phyloP scores from a whole-genome alignment of 2,797 vertebrate genomes.

The Denticeps clupeoides region DNA sequence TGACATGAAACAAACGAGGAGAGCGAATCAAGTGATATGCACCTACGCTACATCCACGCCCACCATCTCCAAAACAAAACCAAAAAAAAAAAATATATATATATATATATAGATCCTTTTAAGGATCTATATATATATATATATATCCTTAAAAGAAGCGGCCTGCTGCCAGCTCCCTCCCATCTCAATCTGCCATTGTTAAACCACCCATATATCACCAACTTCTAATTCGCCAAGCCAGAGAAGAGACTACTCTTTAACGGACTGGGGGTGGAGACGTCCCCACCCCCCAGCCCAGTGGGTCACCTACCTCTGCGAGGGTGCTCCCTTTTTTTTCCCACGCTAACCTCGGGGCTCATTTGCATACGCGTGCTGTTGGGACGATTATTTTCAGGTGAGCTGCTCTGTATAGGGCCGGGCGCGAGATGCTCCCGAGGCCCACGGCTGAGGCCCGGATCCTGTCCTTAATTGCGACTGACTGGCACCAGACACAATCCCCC shows the following conservation, averaged over 20 bases:
- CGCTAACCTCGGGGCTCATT: slow-evolving; percentile 96
- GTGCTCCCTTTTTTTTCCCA: slow-evolving; percentile 84
- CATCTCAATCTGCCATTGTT: slow-evolving; percentile 42
- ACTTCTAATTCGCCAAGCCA: too few species aligned
- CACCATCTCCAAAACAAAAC: too few species aligned
- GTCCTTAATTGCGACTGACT: slow-evolving; percentile 97
- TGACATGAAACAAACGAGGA: too few species aligned
- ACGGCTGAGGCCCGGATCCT: slow-evolving; percentile 31
- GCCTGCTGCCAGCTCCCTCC: slow-evolving; percentile 8
- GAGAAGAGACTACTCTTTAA: too few species aligned
- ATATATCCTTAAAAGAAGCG: too few species aligned
- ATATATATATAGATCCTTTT: too few species aligned
- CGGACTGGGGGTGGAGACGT: slow-evolving; percentile 55
- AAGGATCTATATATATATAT: too few species aligned
- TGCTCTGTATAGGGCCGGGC: slow-evolving; percentile 83
- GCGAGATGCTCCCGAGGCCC: slow-evolving; percentile 65
- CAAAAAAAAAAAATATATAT: too few species aligned
- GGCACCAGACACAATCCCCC: slow-evolving; percentile 95
- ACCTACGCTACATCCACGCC: too few species aligned
- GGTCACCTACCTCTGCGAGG: slow-evolving; percentile 92
- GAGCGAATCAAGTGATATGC: too few species aligned
- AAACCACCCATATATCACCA: slow-evolving; percentile 50
- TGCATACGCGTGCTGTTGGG: slow-evolving; percentile 86
- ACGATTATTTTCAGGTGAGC: slow-evolving; percentile 99
- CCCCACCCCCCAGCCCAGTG: slow-evolving; percentile 82